Percentiles rank a stretch among this genome's conserved stretches.
Evolutionary conservation across 2,797 vertebrate species (phyloP).

Genomic region (Hylomyscus alleni): DNA sequence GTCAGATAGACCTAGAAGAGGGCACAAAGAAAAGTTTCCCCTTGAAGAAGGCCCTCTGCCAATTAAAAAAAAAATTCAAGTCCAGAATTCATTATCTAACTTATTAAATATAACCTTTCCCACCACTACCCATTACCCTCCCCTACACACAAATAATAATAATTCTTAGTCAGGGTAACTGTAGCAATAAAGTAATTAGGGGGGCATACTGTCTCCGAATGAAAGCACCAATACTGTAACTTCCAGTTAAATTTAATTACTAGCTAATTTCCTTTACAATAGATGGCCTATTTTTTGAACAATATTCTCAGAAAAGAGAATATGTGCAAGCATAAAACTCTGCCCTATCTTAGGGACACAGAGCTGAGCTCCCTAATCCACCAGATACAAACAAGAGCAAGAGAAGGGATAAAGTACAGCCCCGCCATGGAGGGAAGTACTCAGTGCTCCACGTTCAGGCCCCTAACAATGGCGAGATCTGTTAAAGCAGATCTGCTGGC

Average conservation of each 20-base stretch:
- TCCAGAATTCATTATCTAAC: slow-evolving; percentile 66
- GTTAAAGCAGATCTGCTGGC: slow-evolving; percentile 10
- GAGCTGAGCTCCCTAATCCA: slow-evolving; percentile 68
- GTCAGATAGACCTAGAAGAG: neutral
- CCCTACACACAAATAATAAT: neutral
- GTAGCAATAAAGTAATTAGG: slow-evolving; percentile 76
- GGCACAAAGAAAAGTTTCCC: slow-evolving; percentile 3
- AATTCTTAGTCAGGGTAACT: slow-evolving; percentile 17
- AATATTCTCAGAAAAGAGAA: slow-evolving; percentile 79
- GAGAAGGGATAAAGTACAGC: slow-evolving; percentile 9
- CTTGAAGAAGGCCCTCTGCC: neutral
- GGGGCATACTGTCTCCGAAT: slow-evolving; percentile 61
- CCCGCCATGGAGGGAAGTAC: neutral
- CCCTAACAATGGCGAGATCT: slow-evolving; percentile 15
- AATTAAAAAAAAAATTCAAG: slow-evolving; percentile 57
- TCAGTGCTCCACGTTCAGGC: neutral
- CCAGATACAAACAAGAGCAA: slow-evolving; percentile 37
- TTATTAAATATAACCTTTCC: slow-evolving; percentile 68
- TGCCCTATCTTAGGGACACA: slow-evolving; percentile 75
- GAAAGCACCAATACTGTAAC: slow-evolving; percentile 69
- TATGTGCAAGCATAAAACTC: slow-evolving; percentile 68
- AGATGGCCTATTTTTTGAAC: slow-evolving; percentile 84
- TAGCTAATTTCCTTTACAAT: slow-evolving; percentile 82
- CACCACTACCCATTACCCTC: neutral
- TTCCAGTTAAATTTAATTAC: slow-evolving; percentile 85